Evolutionary conservation across 2,888 invertebrate species (phyloP).

Genomic region (Idaea dimidiata): DNA sequence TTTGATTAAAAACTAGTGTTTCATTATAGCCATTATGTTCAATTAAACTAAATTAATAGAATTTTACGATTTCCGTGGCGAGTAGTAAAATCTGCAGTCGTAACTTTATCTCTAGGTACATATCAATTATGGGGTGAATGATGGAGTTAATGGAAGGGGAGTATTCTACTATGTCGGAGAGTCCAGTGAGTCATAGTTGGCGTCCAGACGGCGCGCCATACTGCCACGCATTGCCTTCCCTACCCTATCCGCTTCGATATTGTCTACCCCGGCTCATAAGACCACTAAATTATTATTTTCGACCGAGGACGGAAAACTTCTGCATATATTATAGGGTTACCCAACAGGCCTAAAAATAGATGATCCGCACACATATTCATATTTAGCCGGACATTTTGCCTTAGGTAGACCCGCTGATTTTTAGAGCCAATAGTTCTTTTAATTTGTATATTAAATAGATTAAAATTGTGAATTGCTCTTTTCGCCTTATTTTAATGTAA

Average conservation of each 20-base stretch:
- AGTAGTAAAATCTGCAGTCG: constrained; percentile 15
- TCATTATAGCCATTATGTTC: not conserved
- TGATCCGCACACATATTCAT: too few relatives aligned
- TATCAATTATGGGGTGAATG: constrained; percentile 67
- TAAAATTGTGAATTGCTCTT: too few relatives aligned
- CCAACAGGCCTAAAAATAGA: too few relatives aligned
- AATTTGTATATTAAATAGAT: too few relatives aligned
- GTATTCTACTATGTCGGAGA: constrained; percentile 49
- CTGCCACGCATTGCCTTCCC: constrained; percentile 56
- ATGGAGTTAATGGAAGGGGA: constrained; percentile 59
- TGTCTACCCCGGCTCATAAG: constrained; percentile 33
- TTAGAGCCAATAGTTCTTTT: too few relatives aligned
- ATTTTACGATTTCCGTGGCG: not conserved
- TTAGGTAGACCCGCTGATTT: too few relatives aligned
- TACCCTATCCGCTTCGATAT: constrained; percentile 47
- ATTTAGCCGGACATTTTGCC: too few relatives aligned
- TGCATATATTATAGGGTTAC: not conserved
- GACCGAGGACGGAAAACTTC: not conserved
- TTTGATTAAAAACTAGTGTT: not conserved
- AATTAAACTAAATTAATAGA: not conserved
- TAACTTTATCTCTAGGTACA: constrained; percentile 20
- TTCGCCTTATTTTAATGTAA: too few relatives aligned
- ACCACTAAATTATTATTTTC: constrained; percentile 44
- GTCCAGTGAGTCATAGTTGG: constrained; percentile 66
- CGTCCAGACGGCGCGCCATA: constrained; percentile 72